These are phyloP conservation scores for Limanda limanda DNA, from an alignment of 2,113 vertebrate species.

Conservation along the genomic window DNA sequence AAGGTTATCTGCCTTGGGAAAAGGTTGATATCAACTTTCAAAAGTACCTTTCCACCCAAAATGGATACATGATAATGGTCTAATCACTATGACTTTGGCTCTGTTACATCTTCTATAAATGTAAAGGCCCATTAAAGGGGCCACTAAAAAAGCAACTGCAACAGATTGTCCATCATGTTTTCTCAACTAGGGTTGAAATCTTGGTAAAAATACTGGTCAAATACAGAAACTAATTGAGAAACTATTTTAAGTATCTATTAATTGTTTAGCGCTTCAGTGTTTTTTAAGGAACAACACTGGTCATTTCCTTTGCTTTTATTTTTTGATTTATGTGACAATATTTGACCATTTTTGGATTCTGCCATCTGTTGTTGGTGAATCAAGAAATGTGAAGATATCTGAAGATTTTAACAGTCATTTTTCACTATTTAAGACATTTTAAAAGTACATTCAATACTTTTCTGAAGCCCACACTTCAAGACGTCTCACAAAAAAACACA, in stretches of 20 bases:
- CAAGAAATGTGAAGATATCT: too few species aligned
- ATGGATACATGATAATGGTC: constrained; percentile 1
- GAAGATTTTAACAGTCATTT: too few species aligned
- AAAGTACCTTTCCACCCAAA: constrained; percentile 37
- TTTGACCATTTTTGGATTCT: too few species aligned
- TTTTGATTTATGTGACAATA: too few species aligned
- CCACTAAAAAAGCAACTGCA: background rate
- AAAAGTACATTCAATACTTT: too few species aligned
- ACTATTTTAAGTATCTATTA: background rate
- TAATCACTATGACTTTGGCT: constrained; percentile 21
- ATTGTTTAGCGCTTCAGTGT: background rate
- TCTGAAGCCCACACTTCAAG: too few species aligned
- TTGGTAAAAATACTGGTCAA: constrained; percentile 2
- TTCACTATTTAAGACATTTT: too few species aligned
- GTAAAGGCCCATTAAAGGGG: background rate
- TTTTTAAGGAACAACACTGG: too few species aligned
- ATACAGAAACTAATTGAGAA: background rate
- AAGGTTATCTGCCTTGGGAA: constrained; percentile 77
- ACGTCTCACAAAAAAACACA: too few species aligned
- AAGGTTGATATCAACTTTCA: constrained; percentile 57
- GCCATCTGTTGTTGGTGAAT: too few species aligned
- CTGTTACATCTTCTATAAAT: background rate
- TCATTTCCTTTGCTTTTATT: too few species aligned
- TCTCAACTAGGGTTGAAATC: background rate
- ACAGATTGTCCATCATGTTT: background rate